Base-by-base conservation (phyloP, 1,140 invertebrate species). In the Acromyrmex heyeri region DNA sequence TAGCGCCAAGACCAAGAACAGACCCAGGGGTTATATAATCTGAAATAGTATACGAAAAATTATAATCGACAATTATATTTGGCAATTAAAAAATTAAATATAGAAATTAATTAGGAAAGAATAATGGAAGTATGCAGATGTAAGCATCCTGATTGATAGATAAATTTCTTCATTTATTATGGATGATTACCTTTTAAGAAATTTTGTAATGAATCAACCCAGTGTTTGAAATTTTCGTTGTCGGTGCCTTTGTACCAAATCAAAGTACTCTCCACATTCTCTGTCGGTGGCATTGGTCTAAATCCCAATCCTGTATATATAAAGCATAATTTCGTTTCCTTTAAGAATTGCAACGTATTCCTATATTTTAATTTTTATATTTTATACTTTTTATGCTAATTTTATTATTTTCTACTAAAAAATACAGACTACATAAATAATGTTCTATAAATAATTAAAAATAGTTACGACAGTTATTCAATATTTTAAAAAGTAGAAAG, bases 161-260 rank as follows among this genome's bases (percentile, higher is more conserved):
- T 18, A 16, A 8, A 44, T 38, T 59, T 5, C 18, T 59, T 8
- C 1, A 48, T 24, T 69, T 57, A 59, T 75, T 55, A 18, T 5
- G 48, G 30, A 65, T 67, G 69, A 14, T 95, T 95, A 98, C 98
- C 96, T 91, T 96, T 96, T 38, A 98, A 95, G 93, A 98, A 98
- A 34, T 96, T 93, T 57, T 97, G 96, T 8, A 98, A 92, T 75
- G 97, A 96, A 21, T 97, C 95, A 53, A 96, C 97, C 98, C 98
- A 99, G 91, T 97, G 96, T 86, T 97, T 95, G 87, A 97, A 97
- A 92, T 97, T 98, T 82, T 97, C 96, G 72, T 96, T 95, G 76
- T 97, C 96, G 7, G 97, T 97, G 61, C 97, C 97, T 92, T 97
- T 98, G 95, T 99, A 99, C 97, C 98, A 98, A 93, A 99, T 98